These are phyloP conservation scores for Conus betulinus DNA, from an alignment of 1,140 invertebrate species.

Conservation along the genomic window DNA sequence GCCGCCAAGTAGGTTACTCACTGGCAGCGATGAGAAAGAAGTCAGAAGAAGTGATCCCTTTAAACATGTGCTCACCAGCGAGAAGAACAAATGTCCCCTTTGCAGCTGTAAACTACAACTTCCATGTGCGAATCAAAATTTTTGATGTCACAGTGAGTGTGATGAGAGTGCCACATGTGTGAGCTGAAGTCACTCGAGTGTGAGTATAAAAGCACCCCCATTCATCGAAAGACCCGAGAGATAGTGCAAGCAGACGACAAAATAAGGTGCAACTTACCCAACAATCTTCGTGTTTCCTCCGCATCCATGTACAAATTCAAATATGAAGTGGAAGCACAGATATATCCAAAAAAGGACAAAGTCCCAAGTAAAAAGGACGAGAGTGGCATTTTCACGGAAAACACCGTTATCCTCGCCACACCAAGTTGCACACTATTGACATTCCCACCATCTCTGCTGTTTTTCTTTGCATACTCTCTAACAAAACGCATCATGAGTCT, in stretches of 20 bases:
- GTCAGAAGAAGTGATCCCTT: no score
- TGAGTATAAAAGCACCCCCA: background rate
- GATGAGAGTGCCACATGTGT: background rate
- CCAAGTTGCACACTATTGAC: constrained; percentile 40
- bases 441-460: constrained; percentile 40
- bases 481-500: background rate
- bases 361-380: constrained; percentile 39
- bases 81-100: no score
- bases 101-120: no score
- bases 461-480: constrained; percentile 38
- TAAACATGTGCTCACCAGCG: no score
- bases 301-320: constrained; percentile 67
- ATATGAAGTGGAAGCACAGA: constrained; percentile 47
- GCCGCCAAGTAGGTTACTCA: no score
- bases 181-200: background rate
- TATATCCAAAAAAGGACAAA: constrained; percentile 50
- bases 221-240: background rate
- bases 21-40: no score
- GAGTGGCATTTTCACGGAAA: constrained; percentile 52
- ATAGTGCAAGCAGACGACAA: constrained; percentile 16
- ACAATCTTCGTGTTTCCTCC: constrained; percentile 60
- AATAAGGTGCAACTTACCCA: constrained; percentile 60
- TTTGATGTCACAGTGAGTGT: background rate
- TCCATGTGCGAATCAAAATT: background rate
- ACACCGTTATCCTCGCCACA: constrained; percentile 40